Conservation (phyloP, 1,140 invertebrate genomes). For the Luehdorfia chinensis region DNA sequence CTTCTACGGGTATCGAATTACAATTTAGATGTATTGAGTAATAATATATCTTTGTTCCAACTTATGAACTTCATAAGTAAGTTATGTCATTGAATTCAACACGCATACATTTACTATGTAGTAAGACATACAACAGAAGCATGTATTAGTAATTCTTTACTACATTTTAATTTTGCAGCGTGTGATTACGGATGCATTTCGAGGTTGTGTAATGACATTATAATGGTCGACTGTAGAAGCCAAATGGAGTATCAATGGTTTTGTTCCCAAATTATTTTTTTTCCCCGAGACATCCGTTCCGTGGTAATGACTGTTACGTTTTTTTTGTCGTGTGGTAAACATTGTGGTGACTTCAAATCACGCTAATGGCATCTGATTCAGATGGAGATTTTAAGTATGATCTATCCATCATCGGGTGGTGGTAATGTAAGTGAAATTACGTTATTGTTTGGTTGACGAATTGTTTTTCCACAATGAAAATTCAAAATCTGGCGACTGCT, state of each 20-base stretch:
- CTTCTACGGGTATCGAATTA: too few relatives aligned
- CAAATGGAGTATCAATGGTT: constrained; percentile 9
- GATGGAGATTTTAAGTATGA: constrained; percentile 3
- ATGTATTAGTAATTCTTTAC: background rate
- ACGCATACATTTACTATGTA: too few relatives aligned
- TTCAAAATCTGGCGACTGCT: too few relatives aligned
- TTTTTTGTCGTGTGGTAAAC: constrained; percentile 5
- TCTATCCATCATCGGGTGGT: too few relatives aligned
- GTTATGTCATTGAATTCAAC: too few relatives aligned
- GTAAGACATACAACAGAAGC: too few relatives aligned
- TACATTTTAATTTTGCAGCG: constrained; percentile 5
- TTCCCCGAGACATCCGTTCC: constrained; percentile 7
- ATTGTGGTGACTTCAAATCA: constrained; percentile 13
- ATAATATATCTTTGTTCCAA: background rate
- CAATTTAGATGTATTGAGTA: background rate
- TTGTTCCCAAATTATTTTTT: constrained; percentile 7
- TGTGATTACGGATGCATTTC: constrained; percentile 8
- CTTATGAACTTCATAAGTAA: too few relatives aligned
- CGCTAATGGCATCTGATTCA: constrained; percentile 7
- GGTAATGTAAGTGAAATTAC: too few relatives aligned
- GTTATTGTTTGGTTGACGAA: too few relatives aligned
- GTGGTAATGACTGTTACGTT: background rate
- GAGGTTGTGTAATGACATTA: constrained; percentile 7
- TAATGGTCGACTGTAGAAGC: background rate
- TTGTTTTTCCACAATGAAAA: too few relatives aligned